Conservation (phyloP, 2,113 vertebrate species). For the Megaptera novaeangliae region DNA sequence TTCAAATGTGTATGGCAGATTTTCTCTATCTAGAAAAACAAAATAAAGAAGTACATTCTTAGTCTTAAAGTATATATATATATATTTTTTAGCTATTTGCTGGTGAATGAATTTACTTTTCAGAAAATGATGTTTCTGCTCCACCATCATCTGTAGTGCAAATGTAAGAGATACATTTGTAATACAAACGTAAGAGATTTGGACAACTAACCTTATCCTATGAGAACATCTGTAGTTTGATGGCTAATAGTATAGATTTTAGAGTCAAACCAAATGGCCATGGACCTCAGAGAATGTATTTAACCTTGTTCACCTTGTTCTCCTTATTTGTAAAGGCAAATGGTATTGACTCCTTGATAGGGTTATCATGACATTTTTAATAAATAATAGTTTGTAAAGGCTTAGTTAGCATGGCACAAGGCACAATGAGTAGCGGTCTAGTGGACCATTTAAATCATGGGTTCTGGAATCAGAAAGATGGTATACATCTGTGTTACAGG, state of each 20-base stretch:
- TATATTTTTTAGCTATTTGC: background rate
- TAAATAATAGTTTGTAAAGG: background rate
- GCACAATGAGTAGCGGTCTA: background rate
- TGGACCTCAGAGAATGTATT: background rate
- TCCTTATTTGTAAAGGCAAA: background rate
- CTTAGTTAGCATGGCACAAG: background rate
- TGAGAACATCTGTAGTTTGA: background rate
- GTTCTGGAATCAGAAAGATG: background rate
- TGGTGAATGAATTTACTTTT: background rate
- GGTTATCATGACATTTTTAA: background rate
- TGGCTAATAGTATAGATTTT: background rate
- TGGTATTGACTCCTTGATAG: background rate
- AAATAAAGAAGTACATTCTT: background rate
- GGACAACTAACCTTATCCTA: background rate
- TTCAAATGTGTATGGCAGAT: background rate
- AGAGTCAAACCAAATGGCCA: background rate
- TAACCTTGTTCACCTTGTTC: background rate
- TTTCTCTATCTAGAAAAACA: background rate
- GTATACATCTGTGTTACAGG: background rate
- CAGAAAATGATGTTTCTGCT: background rate
- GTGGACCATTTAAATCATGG: background rate
- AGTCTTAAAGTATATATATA: background rate
- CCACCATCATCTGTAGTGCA: background rate
- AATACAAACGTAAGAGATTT: background rate
- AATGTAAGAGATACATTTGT: background rate